Conservation (phyloP, 2,797 vertebrate genomes). For the Carapus acus region DNA sequence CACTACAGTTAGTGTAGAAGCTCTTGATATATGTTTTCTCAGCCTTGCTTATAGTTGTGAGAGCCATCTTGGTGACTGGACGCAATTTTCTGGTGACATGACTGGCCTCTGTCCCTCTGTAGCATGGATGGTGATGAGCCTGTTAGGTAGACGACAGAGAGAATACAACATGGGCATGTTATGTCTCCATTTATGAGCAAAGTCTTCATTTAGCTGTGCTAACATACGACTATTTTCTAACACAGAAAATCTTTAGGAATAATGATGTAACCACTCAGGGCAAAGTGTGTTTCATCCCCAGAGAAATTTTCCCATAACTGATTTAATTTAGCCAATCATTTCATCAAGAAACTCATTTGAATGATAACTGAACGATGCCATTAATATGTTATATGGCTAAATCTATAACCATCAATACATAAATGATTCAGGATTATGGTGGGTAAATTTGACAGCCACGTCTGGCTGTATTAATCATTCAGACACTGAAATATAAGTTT, state of each 20-base stretch:
- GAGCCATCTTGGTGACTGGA: constrained; percentile 57
- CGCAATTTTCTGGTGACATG: constrained; percentile 57
- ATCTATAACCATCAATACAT: constrained; percentile 61
- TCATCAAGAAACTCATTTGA: constrained; percentile 44
- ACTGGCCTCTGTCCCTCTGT: constrained; percentile 55
- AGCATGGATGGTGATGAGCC: constrained; percentile 60
- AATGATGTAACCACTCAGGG: neutral
- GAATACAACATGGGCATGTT: constrained; percentile 1
- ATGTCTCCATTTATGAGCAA: too few relatives aligned
- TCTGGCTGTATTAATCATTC: constrained; percentile 73
- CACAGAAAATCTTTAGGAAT: constrained; percentile 1
- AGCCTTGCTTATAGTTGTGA: constrained; percentile 30
- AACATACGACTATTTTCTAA: neutral
- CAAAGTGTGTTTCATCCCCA: constrained; percentile 21
- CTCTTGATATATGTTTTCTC: constrained; percentile 3
- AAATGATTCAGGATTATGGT: constrained; percentile 69
- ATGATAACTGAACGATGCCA: constrained; percentile 41
- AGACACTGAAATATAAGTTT: constrained; percentile 76
- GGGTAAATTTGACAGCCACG: constrained; percentile 69
- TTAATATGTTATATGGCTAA: constrained; percentile 53
- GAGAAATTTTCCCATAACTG: constrained; percentile 37
- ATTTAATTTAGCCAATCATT: constrained; percentile 54
- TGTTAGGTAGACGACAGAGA: constrained; percentile 42
- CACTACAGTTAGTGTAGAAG: constrained; percentile 19
- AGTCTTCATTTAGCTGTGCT: neutral